phyloP scores from a whole-genome alignment of 2,113 vertebrate genomes.

The Romanogobio albipinnatus region DNA sequence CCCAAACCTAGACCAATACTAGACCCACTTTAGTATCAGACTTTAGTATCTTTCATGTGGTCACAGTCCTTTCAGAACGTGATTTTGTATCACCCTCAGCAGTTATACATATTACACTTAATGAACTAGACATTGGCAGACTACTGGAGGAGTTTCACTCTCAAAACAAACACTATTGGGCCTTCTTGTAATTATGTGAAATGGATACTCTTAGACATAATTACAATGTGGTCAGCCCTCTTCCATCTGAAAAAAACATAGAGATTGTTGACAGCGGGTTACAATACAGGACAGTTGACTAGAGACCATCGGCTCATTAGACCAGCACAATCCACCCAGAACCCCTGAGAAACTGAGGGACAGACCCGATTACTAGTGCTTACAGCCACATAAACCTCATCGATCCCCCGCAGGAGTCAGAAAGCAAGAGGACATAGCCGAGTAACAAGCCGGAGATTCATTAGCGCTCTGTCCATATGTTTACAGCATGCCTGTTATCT shows the following conservation, averaged over 20 bases:
- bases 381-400: conserved; percentile 43
- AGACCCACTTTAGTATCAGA: no score
- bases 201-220: background rate
- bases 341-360: background rate
- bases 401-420: conserved; percentile 32
- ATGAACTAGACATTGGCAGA: background rate
- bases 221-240: background rate
- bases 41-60: background rate
- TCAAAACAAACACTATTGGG: background rate
- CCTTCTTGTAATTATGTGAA: background rate
- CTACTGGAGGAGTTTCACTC: background rate
- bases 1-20: no score
- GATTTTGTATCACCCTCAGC: background rate
- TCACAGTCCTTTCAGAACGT: background rate
- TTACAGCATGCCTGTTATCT: conserved; percentile 39
- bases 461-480: conserved; percentile 49
- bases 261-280: background rate
- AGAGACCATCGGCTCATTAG: background rate
- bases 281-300: background rate
- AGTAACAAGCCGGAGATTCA: conserved; percentile 52
- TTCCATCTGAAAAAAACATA: background rate
- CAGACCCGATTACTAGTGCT: background rate
- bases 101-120: background rate
- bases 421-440: background rate
- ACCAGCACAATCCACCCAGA: background rate